Conservation (phyloP, 2,888 invertebrate species). For the Trissoscelio sp. region DNA sequence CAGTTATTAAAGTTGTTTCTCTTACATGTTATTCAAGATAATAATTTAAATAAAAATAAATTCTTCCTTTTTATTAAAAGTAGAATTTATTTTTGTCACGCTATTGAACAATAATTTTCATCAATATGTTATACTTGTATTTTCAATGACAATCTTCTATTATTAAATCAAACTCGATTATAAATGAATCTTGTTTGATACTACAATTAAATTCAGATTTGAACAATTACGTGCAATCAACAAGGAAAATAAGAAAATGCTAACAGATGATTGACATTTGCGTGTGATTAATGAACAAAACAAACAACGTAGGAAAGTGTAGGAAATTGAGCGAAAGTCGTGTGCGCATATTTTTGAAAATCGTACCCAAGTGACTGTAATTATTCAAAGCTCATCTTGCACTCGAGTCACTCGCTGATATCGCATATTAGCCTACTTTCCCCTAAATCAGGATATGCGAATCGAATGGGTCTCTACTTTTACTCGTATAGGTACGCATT, state of each 20-base stretch:
- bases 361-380: conserved; percentile 38
- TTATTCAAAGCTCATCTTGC: conserved; percentile 56
- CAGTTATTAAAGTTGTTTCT: no score
- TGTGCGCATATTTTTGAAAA: conserved; percentile 39
- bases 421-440: conserved; percentile 62
- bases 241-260: not conserved
- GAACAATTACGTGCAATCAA: not conserved
- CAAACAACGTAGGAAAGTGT: conserved; percentile 37
- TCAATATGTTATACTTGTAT: no score
- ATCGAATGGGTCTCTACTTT: conserved; percentile 44
- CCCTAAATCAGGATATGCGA: conserved; percentile 49
- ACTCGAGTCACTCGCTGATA: conserved; percentile 44
- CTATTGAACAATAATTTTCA: no score
- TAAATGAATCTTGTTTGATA: no score
- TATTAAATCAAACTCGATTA: no score
- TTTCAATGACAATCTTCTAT: no score
- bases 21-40: no score
- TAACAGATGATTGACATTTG: conserved; percentile 42
- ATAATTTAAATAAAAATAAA: no score
- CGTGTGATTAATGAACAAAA: conserved; percentile 42
- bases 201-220: not conserved
- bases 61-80: no score
- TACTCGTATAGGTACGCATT: conserved; percentile 30
- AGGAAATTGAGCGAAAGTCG: conserved; percentile 52
- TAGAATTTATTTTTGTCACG: no score